A percentile compares a stretch with the other conserved stretches of the same genome.
These are phyloP conservation scores for Gryllus bimaculatus DNA, from an alignment of 1,140 invertebrate species.

Conservation along the genomic window DNA sequence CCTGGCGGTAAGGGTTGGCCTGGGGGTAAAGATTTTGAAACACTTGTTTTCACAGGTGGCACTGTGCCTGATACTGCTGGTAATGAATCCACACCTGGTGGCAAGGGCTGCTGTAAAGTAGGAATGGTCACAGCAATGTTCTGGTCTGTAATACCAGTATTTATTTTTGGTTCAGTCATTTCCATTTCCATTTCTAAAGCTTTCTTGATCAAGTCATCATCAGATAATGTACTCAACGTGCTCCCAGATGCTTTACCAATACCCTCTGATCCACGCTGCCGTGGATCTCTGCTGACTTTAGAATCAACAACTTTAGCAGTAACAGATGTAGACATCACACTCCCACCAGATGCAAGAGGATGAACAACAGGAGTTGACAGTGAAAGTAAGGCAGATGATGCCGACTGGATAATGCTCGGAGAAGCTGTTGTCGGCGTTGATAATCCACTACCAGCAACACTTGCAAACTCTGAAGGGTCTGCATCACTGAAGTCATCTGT, in stretches of 20 bases:
- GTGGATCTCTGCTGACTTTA: conserved; percentile 11
- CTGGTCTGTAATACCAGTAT: conserved; percentile 28
- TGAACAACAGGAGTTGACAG: background rate
- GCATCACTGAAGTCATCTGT: background rate
- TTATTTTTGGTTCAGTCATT: background rate
- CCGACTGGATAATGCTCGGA: background rate
- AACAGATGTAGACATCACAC: conserved; percentile 7
- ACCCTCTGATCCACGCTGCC: background rate
- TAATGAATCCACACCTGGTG: conserved; percentile 10
- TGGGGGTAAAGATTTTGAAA: conserved; percentile 3
- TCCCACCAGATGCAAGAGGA: conserved; percentile 3
- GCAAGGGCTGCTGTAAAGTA: conserved; percentile 11
- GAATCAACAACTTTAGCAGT: background rate
- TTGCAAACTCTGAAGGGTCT: conserved; percentile 23
- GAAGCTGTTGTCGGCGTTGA: conserved; percentile 29
- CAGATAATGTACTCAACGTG: conserved; percentile 32
- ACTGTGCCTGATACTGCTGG: background rate
- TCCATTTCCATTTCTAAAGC: conserved; percentile 43
- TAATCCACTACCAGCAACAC: conserved; percentile 34
- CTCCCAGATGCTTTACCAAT: background rate
- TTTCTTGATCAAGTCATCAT: conserved; percentile 44
- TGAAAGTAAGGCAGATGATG: conserved; percentile 4
- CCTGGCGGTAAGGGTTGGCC: conserved; percentile 19
- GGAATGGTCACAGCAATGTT: background rate
- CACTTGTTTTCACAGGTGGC: background rate